Base-by-base conservation (phyloP, 2,797 vertebrate species). In the Petrocephalus schoutedeni region DNA sequence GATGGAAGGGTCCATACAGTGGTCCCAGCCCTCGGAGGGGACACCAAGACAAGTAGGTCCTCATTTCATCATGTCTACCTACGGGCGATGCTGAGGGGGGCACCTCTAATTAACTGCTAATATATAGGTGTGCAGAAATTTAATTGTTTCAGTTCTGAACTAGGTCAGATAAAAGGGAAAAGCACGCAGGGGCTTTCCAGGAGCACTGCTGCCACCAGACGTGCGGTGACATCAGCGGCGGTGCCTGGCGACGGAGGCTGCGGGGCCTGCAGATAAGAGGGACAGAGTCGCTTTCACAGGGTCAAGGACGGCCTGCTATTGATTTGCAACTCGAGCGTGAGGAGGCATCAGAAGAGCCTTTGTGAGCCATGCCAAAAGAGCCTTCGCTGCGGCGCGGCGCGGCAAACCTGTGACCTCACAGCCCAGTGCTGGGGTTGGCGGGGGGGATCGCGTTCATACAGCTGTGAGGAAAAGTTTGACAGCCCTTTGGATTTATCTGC, bases 141-240 rank as follows among this genome's bases (percentile, higher is more conserved):
- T 64, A 86, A 86, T 53, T 49, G 58, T 86, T 64, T 86, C 41
- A 23, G 86, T 16, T 67, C 41, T 5, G 7, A 51, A 64, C n/a
- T 64, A 16, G 59, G 86, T 51, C 59, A 67, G 87, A 90, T 82
- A 61, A 45, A 58, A 82, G 71, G 67, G 59, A 45, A 23, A 85
- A 88, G 54, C 86, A 49, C 58, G 58, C 49, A 53, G 91, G 92
- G 93, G 87, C 54, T 94, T 94, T 94, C 93, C 93, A 91, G 77
- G 16, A 51, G 61, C 23, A 59, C 67, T 12, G 32, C 36, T 7
- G 21, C 16, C 54, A 91, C 89, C 91, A 80, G 90, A 91, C 82
- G 90, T 59, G 85, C 16, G 41, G 74, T 89, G 80, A 91, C 86
- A 90, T 91, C 84, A 87, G 88, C 7, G 89, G 71, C 88, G 45